Percentiles rank a stretch among this genome's conserved stretches.
These are phyloP conservation scores for Setipinna tenuifilis DNA, from an alignment of 2,797 vertebrate species.

Conservation along the genomic window DNA sequence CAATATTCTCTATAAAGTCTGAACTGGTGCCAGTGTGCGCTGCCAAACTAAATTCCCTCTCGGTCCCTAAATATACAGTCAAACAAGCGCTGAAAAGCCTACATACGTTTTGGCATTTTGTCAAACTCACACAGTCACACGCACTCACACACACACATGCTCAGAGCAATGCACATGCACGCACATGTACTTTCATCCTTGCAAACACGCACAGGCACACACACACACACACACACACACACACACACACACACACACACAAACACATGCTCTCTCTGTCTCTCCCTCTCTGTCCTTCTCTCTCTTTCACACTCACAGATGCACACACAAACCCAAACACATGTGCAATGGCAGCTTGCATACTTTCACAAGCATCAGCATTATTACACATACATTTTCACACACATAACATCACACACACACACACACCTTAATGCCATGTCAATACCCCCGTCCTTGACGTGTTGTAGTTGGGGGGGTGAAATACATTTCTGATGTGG, in stretches of 20 bases:
- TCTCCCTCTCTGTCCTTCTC: too few species aligned
- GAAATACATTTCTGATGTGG: conserved; percentile 61
- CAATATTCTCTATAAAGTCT: not conserved
- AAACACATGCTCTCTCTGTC: too few species aligned
- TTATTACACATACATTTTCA: not conserved
- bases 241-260: too few species aligned
- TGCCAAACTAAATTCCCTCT: conserved; percentile 18
- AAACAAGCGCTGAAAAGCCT: conserved; percentile 11
- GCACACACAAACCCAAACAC: not conserved
- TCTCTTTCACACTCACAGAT: not conserved
- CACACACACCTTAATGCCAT: conserved; percentile 35
- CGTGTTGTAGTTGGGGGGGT: conserved; percentile 29
- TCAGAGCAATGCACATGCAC: not conserved
- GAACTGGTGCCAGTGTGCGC: not conserved
- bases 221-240: not conserved
- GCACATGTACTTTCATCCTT: not conserved
- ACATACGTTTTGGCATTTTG: conserved; percentile 8
- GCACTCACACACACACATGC: not conserved
- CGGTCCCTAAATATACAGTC: conserved; percentile 4
- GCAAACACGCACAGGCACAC: not conserved
- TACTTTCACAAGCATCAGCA: not conserved
- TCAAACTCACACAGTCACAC: not conserved
- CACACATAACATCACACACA: not conserved
- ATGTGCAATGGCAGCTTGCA: not conserved
- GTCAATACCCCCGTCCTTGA: conserved; percentile 18